Evolutionary conservation across 2,888 invertebrate genomes (phyloP).

Genomic region (Rapana venosa): DNA sequence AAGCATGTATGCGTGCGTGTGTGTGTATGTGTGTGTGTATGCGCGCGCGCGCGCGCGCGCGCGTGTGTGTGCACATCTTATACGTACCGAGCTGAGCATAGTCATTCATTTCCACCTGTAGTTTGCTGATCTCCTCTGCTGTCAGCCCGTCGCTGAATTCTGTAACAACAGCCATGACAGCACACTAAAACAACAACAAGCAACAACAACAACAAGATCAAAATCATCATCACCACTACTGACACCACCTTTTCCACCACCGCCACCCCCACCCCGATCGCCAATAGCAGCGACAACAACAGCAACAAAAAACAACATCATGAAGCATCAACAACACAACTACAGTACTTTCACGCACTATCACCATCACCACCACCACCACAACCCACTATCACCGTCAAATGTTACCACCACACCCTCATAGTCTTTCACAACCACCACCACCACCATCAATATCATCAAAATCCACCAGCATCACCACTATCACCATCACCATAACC

Average conservation of each 20-base stretch:
- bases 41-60: neutral
- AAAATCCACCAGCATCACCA: neutral
- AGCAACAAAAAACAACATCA: neutral
- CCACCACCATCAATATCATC: too few relatives aligned
- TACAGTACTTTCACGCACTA: neutral
- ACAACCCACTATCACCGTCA: too few relatives aligned
- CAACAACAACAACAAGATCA: too few relatives aligned
- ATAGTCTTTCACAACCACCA: too few relatives aligned
- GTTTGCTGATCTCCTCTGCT: neutral
- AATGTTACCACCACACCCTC: too few relatives aligned
- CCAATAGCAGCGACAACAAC: neutral
- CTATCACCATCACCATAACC: neutral
- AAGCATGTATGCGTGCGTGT: neutral
- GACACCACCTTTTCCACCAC: too few relatives aligned
- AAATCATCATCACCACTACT: too few relatives aligned
- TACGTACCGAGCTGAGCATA: slow-evolving; percentile 3
- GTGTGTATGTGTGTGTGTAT: neutral
- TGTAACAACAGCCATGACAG: neutral
- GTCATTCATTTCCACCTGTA: neutral
- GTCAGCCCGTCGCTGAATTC: slow-evolving; percentile 13
- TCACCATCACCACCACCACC: too few relatives aligned
- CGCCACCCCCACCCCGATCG: neutral
- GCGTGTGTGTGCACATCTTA: neutral
- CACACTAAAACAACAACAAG: neutral
- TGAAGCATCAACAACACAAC: neutral